phyloP scores from a whole-genome alignment of 1,140 invertebrate genomes.

The Charaxes varanes region DNA sequence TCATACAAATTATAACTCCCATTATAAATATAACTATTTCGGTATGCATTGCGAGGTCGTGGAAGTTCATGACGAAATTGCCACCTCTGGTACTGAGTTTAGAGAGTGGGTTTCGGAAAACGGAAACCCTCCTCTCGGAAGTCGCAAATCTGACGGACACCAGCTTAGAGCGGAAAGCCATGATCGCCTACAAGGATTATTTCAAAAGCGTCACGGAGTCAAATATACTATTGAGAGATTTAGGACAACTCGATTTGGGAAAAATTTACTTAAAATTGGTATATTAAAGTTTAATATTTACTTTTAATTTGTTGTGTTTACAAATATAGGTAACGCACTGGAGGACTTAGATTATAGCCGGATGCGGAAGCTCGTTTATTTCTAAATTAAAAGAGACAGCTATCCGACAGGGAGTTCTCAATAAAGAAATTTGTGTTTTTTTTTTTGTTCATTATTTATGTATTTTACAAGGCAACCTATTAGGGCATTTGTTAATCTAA shows the following conservation, averaged over 20 bases:
- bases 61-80: conserved; percentile 60
- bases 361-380: no score
- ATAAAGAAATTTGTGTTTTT: no score
- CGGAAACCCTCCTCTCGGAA: conserved; percentile 48
- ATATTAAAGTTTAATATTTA: conserved; percentile 14
- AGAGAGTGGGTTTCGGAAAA: conserved; percentile 46
- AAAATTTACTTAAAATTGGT: conserved; percentile 66
- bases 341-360: no score
- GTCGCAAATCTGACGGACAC: conserved; percentile 27
- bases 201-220: conserved; percentile 44
- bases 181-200: conserved; percentile 53
- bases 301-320: neutral
- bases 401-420: no score
- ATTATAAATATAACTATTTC: conserved; percentile 77
- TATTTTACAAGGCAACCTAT: no score
- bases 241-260: conserved; percentile 43
- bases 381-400: no score
- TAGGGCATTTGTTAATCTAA: no score
- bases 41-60: conserved; percentile 70
- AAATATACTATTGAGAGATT: conserved; percentile 44
- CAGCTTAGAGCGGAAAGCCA: conserved; percentile 38
- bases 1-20: conserved; percentile 77
- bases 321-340: no score
- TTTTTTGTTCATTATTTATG: no score
- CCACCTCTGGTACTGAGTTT: conserved; percentile 61